Conservation (phyloP, 2,113 vertebrate species). For the Furnarius figulus region DNA sequence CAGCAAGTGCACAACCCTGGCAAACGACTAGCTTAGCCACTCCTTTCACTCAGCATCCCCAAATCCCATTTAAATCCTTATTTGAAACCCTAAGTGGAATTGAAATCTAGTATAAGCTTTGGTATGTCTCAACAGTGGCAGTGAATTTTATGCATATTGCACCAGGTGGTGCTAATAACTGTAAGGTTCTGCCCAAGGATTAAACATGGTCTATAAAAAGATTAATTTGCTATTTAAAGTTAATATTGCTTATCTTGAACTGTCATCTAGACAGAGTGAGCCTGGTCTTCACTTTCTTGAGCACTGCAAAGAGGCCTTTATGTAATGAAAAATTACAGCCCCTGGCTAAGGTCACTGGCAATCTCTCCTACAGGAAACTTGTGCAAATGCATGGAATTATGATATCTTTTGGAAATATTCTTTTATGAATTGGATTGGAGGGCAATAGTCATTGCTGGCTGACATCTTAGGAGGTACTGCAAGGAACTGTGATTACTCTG, state of each 20-base stretch:
- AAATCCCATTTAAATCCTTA: conserved; percentile 9
- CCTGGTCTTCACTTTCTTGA: neutral
- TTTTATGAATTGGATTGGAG: neutral
- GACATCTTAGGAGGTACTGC: neutral
- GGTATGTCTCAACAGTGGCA: neutral
- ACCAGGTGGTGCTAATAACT: conserved; percentile 13
- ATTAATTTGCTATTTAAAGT: conserved; percentile 56
- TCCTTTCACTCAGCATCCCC: neutral
- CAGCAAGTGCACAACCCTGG: neutral
- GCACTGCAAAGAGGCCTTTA: neutral
- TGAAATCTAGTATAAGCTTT: conserved; percentile 4
- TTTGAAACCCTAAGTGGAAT: conserved; percentile 3
- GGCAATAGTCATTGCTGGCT: neutral
- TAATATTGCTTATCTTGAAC: conserved; percentile 36
- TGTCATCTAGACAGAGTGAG: neutral
- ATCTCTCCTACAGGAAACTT: conserved; percentile 8
- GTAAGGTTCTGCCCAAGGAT: neutral
- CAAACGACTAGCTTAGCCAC: neutral
- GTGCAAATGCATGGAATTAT: neutral
- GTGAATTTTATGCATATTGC: neutral
- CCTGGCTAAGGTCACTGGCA: neutral
- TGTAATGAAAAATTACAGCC: conserved; percentile 2
- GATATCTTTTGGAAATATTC: conserved; percentile 3
- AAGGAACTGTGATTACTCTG: neutral
- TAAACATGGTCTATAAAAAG: conserved; percentile 27